phyloP scores from a whole-genome alignment of 2,888 invertebrate species.

The Campoletis raptor region DNA sequence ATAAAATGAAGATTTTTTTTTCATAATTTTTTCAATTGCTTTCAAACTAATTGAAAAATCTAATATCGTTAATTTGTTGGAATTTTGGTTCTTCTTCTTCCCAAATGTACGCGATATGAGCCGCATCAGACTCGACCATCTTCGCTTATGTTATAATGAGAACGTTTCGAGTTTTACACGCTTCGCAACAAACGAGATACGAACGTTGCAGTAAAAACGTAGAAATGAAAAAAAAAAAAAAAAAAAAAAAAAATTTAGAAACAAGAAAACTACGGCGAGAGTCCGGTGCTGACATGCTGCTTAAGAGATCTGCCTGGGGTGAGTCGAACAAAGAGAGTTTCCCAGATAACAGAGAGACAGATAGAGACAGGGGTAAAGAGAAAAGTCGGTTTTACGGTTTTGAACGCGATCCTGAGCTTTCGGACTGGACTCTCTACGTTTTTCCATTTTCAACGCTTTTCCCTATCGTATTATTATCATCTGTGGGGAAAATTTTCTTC shows the following conservation, averaged over 20 bases:
- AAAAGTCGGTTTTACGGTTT: constrained; percentile 23
- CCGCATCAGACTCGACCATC: constrained; percentile 33
- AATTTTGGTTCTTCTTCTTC: background rate
- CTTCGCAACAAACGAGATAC: constrained; percentile 47
- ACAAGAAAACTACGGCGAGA: background rate
- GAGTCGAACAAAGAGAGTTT: constrained; percentile 15
- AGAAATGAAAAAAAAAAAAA: constrained; percentile 17
- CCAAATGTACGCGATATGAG: constrained; percentile 27
- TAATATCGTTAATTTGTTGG: background rate
- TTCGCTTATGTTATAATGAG: constrained; percentile 52
- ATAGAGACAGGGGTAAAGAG: constrained; percentile 1
- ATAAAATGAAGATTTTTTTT: background rate
- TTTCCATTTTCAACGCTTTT: constrained; percentile 12
- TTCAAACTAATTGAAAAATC: background rate
- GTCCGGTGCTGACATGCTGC: background rate
- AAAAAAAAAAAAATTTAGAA: constrained; percentile 13
- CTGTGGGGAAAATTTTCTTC: background rate
- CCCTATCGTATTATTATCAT: background rate
- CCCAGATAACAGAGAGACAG: constrained; percentile 18
- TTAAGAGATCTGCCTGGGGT: constrained; percentile 6
- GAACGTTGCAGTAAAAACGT: constrained; percentile 30
- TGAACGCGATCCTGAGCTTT: constrained; percentile 14
- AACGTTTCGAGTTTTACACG: constrained; percentile 50
- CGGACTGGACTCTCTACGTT: constrained; percentile 10
- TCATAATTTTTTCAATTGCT: background rate